Percentiles rank a stretch among this genome's conserved stretches.
Conservation (phyloP, 2,797 vertebrate genomes). For the Eutrigla gurnardus region DNA sequence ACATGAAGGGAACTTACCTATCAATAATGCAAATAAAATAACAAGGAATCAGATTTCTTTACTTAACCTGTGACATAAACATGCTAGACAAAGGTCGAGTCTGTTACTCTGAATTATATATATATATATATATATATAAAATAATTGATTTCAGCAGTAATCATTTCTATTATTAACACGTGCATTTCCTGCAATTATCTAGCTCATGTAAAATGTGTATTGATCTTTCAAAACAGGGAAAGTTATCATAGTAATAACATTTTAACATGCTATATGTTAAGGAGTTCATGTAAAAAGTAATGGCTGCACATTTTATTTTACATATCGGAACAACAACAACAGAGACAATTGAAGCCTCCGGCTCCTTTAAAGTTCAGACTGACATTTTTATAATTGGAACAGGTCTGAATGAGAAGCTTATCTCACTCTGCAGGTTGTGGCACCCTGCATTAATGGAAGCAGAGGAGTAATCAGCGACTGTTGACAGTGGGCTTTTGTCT, state of each 20-base stretch:
- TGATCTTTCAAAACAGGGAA: neutral
- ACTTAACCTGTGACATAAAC: neutral
- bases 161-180: too few species aligned
- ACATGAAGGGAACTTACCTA: too few species aligned
- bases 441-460: conserved; percentile 45
- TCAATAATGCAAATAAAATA: neutral
- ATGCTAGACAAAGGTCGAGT: too few species aligned
- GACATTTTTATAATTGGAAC: conserved; percentile 42
- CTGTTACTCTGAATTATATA: neutral
- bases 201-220: neutral
- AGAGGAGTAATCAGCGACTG: conserved; percentile 59
- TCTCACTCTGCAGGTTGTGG: conserved; percentile 79
- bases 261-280: neutral
- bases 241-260: conserved; percentile 1
- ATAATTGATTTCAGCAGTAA: too few species aligned
- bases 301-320: neutral
- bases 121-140: neutral
- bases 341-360: neutral
- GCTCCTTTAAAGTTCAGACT: conserved; percentile 21
- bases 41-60: neutral
- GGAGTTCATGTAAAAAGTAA: neutral
- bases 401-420: conserved; percentile 74
- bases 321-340: conserved; percentile 14
- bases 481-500: conserved; percentile 70
- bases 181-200: too few species aligned